These are phyloP conservation scores for Terrapene triunguis DNA, from an alignment of 2,113 vertebrate genomes.

Conservation along the genomic window DNA sequence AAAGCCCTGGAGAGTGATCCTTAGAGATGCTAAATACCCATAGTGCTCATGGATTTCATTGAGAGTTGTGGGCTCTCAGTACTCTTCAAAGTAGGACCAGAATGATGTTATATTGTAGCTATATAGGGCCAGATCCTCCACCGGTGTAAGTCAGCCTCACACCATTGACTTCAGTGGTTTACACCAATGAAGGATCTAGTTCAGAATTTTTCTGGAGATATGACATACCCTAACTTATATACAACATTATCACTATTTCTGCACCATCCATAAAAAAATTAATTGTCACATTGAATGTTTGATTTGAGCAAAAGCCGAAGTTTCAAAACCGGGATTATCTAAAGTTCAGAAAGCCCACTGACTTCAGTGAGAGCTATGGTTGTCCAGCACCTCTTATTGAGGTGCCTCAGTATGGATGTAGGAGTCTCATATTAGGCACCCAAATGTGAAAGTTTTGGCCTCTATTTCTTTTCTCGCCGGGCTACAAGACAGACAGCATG, in stretches of 20 bases:
- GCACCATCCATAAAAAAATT: not conserved
- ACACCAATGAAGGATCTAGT: not conserved
- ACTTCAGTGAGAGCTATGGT: not conserved
- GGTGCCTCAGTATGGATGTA: not conserved
- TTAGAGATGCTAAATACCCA: not conserved
- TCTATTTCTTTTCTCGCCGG: not conserved
- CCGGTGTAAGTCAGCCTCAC: conserved; percentile 25
- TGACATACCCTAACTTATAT: not conserved
- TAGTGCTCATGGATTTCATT: accelerated
- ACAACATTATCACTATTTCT: not conserved
- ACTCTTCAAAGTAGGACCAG: not conserved
- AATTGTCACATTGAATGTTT: not conserved
- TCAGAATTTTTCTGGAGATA: not conserved
- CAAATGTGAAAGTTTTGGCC: not conserved
- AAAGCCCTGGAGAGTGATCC: not conserved
- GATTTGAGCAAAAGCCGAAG: not conserved
- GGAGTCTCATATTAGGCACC: not conserved
- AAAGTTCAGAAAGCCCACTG: not conserved
- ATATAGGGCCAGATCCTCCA: conserved; percentile 50
- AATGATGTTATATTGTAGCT: not conserved
- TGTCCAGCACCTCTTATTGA: not conserved
- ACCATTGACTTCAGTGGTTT: conserved; percentile 3
- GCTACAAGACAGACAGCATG: not conserved
- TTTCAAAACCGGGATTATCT: not conserved
- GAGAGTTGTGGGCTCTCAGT: accelerated